Conservation (phyloP, 2,888 invertebrate genomes). For the Octonoba sinensis region DNA sequence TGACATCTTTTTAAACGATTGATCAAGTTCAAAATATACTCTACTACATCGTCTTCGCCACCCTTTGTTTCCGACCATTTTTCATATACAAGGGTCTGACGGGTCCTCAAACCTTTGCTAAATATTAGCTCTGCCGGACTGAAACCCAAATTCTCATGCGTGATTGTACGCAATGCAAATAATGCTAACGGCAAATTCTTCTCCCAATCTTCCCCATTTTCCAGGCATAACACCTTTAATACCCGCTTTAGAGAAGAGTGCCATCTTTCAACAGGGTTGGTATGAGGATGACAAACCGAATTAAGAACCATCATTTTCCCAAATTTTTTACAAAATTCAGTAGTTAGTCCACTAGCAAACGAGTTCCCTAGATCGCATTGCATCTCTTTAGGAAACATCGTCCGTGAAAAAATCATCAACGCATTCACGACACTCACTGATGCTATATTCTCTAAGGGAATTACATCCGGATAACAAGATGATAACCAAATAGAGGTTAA, state of each 20-base stretch:
- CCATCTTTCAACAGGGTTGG: slow-evolving; percentile 15
- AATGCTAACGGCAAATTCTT: slow-evolving; percentile 20
- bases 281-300: slow-evolving; percentile 29
- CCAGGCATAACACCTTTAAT: slow-evolving; percentile 11
- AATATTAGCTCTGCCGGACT: slow-evolving; percentile 26
- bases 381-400: slow-evolving; percentile 3
- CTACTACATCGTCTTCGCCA: not conserved
- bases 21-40: slow-evolving; percentile 17
- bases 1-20: slow-evolving; percentile 22
- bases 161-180: slow-evolving; percentile 22
- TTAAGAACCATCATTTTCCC: not conserved
- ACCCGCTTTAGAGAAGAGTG: slow-evolving; percentile 18
- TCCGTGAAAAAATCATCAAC: not conserved
- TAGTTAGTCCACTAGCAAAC: not conserved
- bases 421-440: not conserved
- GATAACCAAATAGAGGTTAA: not conserved
- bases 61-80: not conserved
- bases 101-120: slow-evolving; percentile 25
- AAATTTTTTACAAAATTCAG: slow-evolving; percentile 7
- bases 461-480: slow-evolving; percentile 1
- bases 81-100: slow-evolving; percentile 23
- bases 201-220: slow-evolving; percentile 16
- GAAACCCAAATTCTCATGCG: slow-evolving; percentile 18
- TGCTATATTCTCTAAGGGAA: not conserved
- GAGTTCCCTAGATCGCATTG: slow-evolving; percentile 19